Evolutionary conservation across 2,888 invertebrate genomes (phyloP), one percentile per base, ranked within the genome.

Genomic region (Electrophaes corylata): DNA sequence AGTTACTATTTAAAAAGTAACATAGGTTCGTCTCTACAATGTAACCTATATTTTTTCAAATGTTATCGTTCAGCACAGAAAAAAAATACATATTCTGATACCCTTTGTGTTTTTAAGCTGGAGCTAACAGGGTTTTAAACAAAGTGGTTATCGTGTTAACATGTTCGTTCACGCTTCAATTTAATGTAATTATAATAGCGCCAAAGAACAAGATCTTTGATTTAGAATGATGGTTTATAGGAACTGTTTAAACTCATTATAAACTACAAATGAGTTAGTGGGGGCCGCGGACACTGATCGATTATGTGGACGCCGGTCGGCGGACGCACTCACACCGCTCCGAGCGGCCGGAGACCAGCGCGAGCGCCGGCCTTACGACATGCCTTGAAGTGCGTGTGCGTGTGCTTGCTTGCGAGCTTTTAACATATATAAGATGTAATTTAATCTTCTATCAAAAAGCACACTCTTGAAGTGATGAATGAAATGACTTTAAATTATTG

Each of bases 241-340:
- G 26, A 37, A 45, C 59, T 62, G 66, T 48, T 66, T 59, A 57
- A 62, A 65, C 63, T 65, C 64, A 64, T 63, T 61, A 57, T 52
- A 20, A 64, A 63, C 48, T 63, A 59, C 55, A 62, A 61, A 64
- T 61, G 54, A 63, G 64, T 56, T 48, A 55, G 57, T 50, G 47
- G 10, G 12, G 26, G 45, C 47, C 10, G 41, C 48, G 50, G 65
- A 63, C 65, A 61, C 48, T 63, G 65, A 67, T 63, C 55, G 62
- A 67, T 61, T 40, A 4, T 18, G 43, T 39, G 48, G 47, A 19
- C 60, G 57, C 40, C 57, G 54, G 47, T 31, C 49, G 18, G 19
- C 26, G 19, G 46, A 41, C 44, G 50, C 46, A 19, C 39, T 45
- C 50, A 50, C 37, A 57, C 44, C 14, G 43, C 2, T 8, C 35